These are phyloP conservation scores for Calliscelio sp. DNA, from an alignment of 2,888 invertebrate species.

Conservation along the genomic window DNA sequence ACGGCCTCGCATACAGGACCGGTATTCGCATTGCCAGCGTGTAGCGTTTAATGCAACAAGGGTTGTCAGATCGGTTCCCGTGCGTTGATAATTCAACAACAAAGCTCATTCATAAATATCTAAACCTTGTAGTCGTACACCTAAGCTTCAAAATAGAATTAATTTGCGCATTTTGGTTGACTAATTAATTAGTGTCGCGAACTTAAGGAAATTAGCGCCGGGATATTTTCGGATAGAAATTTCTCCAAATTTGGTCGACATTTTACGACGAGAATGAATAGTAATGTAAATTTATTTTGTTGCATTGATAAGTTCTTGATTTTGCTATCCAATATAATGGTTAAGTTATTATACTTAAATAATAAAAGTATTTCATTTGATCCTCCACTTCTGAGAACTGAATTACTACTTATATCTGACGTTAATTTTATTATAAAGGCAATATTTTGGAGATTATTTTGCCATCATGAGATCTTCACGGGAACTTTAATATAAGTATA, in stretches of 20 bases:
- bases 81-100: slow-evolving; percentile 70
- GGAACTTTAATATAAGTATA: too few relatives aligned
- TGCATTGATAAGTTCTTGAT: too few relatives aligned
- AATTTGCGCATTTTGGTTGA: slow-evolving; percentile 60
- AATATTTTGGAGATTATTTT: too few relatives aligned
- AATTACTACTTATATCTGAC: too few relatives aligned
- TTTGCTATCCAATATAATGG: too few relatives aligned
- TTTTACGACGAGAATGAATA: too few relatives aligned
- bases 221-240: not conserved
- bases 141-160: slow-evolving; percentile 63
- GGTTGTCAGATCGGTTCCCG: slow-evolving; percentile 70
- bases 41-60: slow-evolving; percentile 73
- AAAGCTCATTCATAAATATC: slow-evolving; percentile 72
- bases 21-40: slow-evolving; percentile 60
- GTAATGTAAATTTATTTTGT: too few relatives aligned
- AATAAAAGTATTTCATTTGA: too few relatives aligned
- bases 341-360: too few relatives aligned
- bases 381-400: too few relatives aligned
- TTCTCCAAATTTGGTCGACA: not conserved
- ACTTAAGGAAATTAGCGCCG: slow-evolving; percentile 17
- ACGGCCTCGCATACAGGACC: slow-evolving; percentile 74
- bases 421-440: too few relatives aligned
- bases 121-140: slow-evolving; percentile 48
- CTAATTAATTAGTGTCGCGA: slow-evolving; percentile 52
- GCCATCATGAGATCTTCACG: too few relatives aligned